These are phyloP conservation scores for Platynereis dumerilii DNA, from an alignment of 2,888 invertebrate genomes.

Conservation along the genomic window DNA sequence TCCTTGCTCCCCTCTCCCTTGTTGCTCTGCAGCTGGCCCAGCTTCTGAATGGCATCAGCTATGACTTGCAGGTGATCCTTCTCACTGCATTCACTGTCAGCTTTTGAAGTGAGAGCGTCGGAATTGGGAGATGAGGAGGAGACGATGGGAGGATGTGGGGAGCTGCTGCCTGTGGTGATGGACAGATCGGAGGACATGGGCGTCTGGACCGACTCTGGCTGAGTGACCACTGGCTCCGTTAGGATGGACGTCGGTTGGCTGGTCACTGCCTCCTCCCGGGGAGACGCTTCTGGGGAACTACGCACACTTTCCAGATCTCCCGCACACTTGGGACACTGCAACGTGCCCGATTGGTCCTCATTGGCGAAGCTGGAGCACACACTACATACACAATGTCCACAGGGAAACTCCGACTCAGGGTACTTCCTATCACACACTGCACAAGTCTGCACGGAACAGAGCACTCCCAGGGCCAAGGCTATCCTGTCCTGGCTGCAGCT, in stretches of 20 bases:
- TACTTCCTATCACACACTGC: constrained; percentile 11
- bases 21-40: neutral
- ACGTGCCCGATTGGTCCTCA: neutral
- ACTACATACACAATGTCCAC: constrained; percentile 23
- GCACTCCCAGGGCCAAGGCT: neutral
- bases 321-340: constrained; percentile 8
- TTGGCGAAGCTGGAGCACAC: neutral
- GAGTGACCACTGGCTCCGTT: neutral
- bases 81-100: constrained; percentile 2
- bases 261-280: constrained; percentile 2
- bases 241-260: too few species aligned
- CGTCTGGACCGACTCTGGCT: neutral
- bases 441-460: constrained; percentile 8
- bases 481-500: neutral
- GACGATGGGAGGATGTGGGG: neutral
- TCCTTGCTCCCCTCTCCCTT: neutral
- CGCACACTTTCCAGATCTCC: neutral
- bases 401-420: constrained; percentile 15
- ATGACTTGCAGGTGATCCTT: neutral
- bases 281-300: neutral
- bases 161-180: neutral
- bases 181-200: neutral
- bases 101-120: neutral
- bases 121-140: neutral
- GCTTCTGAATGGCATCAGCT: too few species aligned